Evolutionary conservation across 2,888 invertebrate species (phyloP), one percentile per base, ranked within the genome.

Genomic region (Heliconius ethilla): DNA sequence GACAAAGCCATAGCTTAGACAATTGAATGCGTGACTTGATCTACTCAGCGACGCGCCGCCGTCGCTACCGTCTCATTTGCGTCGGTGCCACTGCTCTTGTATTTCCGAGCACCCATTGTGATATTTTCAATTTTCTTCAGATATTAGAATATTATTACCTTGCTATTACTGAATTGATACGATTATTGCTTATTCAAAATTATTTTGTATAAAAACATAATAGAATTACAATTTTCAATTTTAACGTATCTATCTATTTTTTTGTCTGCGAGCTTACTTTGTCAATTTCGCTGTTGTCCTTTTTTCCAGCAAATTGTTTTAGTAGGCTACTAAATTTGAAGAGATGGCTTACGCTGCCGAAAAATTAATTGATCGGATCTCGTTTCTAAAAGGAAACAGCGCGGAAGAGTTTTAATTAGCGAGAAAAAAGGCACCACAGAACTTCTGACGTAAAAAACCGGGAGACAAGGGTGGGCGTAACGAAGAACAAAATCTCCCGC

Each of bases 361-460:
- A 93, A 94, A 93, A 93, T 92, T 94, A 94, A 94, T 94, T 94
- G 94, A 94, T 94, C 91, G 94, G 89, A 93, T 94, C 94, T 91
- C 93, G 93, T 92, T 94, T 90, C 91, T 89, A 87, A 87, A 88
- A 92, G 92, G 92, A 94, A 94, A 93, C 93, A 91, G 93, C 92
- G 94, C 90, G 92, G 94, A 94, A 94, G 94, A 94, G 93, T 94
- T 94, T 94, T 94, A 94, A 94, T 94, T 94, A 94, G 94, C 91
- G 92, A 92, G 91, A 92, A 93, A 94, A 93, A 93, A 91, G 84
- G 88, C 91, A 91, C 89, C 91, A 91, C 92, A 91, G 92, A 93
- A 94, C 87, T 93, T 93, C 90, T 89, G 89, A 93, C 87, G 92
- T 92, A 94, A 94, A 94, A 94, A 93, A 91, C 82, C 88, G 92